A percentile compares a stretch with the other conserved stretches of the same genome.
Evolutionary conservation across 2,797 vertebrate genomes (phyloP).

Genomic region (Lithobates sylvaticus): DNA sequence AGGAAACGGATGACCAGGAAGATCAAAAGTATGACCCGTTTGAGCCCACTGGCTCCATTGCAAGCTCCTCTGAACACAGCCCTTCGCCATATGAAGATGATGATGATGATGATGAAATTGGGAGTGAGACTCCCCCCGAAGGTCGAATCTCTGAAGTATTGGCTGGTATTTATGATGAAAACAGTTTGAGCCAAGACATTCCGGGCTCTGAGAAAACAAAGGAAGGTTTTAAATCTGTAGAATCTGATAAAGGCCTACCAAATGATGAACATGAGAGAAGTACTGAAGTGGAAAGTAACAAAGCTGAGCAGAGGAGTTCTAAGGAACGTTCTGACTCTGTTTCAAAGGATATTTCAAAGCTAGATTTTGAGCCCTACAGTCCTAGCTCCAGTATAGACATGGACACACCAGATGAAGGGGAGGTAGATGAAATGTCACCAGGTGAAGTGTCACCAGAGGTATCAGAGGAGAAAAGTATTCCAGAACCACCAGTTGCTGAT

Average conservation of each 20-base stretch:
- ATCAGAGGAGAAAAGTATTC: conserved; percentile 33
- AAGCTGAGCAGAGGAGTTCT: conserved; percentile 26
- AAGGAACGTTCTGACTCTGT: conserved; percentile 27
- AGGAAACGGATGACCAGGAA: conserved; percentile 73
- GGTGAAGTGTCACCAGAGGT: conserved; percentile 48
- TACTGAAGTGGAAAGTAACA: conserved; percentile 3
- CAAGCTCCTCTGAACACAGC: conserved; percentile 77
- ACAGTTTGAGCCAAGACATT: conserved; percentile 77
- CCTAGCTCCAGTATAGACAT: conserved; percentile 58
- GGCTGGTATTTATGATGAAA: conserved; percentile 78
- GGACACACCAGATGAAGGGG: conserved; percentile 39
- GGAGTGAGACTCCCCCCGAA: conserved; percentile 72
- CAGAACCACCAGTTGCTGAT: conserved; percentile 68
- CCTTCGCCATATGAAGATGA: conserved; percentile 72
- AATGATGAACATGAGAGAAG: conserved; percentile 32
- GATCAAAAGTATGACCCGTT: conserved; percentile 95
- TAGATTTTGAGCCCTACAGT: conserved; percentile 55
- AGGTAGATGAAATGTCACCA: conserved; percentile 35
- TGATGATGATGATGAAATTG: conserved; percentile 66
- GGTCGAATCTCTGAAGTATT: conserved; percentile 75
- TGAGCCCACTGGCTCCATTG: conserved; percentile 90
- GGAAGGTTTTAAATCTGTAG: conserved; percentile 24
- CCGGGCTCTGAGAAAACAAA: conserved; percentile 62
- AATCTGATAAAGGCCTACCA: conserved; percentile 41
- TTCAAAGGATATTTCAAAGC: conserved; percentile 29